Evolutionary conservation across 2,888 invertebrate species (phyloP).

Genomic region (Himalopsyche tibetana): DNA sequence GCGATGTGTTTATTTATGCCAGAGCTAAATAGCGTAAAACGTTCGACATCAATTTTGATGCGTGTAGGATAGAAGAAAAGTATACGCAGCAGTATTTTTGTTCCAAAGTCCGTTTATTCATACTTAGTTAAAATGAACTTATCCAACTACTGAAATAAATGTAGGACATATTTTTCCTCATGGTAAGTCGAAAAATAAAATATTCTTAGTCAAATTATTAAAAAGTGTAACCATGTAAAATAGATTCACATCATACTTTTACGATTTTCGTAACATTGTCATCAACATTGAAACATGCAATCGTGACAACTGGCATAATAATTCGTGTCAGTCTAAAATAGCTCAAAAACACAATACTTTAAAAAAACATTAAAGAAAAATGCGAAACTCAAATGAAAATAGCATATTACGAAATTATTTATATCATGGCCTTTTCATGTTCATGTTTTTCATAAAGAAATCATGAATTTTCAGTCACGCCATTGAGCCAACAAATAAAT

Average conservation of each 20-base stretch:
- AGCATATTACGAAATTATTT: not conserved
- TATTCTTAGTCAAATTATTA: too few species aligned
- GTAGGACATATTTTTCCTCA: too few species aligned
- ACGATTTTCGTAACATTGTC: conserved; percentile 22
- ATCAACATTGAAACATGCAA: conserved; percentile 3
- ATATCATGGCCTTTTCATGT: conserved; percentile 30
- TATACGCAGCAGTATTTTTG: too few species aligned
- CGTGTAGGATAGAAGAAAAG: too few species aligned
- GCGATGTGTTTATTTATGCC: too few species aligned
- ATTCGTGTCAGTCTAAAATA: not conserved
- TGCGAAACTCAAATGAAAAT: not conserved
- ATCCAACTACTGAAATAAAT: too few species aligned
- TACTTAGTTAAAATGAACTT: too few species aligned
- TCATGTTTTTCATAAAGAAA: conserved; percentile 27
- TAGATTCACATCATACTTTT: not conserved
- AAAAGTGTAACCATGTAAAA: too few species aligned
- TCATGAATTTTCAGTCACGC: conserved; percentile 10
- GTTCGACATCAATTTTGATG: too few species aligned
- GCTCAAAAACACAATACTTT: conserved; percentile 22
- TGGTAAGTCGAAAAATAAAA: too few species aligned
- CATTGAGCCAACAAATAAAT: conserved; percentile 3
- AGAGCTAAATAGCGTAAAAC: too few species aligned
- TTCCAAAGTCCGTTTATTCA: too few species aligned
- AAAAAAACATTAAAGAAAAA: conserved; percentile 8
- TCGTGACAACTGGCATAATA: not conserved